A percentile compares a stretch with the other conserved stretches of the same genome.
Evolutionary conservation across 1,140 invertebrate genomes (phyloP).

Genomic region (Steinernema feltiae): DNA sequence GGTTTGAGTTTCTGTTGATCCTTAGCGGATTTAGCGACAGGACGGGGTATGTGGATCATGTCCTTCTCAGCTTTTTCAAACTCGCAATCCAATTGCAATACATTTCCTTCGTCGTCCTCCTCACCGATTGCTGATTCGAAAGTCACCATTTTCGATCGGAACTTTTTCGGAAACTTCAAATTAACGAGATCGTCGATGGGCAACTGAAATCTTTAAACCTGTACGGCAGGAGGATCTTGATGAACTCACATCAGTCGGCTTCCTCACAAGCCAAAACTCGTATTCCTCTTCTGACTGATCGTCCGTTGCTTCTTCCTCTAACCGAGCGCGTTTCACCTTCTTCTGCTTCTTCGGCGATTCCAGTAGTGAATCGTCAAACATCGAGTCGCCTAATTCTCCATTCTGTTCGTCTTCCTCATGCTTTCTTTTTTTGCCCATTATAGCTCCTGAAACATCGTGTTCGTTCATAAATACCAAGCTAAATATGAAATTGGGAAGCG

Average conservation of each 20-base stretch:
- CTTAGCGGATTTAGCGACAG: neutral
- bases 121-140: neutral
- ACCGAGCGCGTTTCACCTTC: neutral
- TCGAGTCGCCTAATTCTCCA: neutral
- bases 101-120: neutral
- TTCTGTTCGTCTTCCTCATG: neutral
- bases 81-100: neutral
- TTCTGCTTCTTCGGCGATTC: neutral
- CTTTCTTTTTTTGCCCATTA: neutral
- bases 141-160: neutral
- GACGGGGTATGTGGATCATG: neutral
- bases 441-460: no score
- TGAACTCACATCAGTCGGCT: neutral
- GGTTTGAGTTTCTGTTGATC: neutral
- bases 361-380: neutral
- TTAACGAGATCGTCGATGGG: neutral
- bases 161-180: neutral
- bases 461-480: no score
- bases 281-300: neutral
- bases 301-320: neutral
- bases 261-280: slow-evolving; percentile 1
- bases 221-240: neutral
- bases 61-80: slow-evolving; percentile 6
- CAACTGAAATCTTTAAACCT: neutral
- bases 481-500: no score